phyloP scores from a whole-genome alignment of 2,888 invertebrate species.

The Aporophyla nigra region DNA sequence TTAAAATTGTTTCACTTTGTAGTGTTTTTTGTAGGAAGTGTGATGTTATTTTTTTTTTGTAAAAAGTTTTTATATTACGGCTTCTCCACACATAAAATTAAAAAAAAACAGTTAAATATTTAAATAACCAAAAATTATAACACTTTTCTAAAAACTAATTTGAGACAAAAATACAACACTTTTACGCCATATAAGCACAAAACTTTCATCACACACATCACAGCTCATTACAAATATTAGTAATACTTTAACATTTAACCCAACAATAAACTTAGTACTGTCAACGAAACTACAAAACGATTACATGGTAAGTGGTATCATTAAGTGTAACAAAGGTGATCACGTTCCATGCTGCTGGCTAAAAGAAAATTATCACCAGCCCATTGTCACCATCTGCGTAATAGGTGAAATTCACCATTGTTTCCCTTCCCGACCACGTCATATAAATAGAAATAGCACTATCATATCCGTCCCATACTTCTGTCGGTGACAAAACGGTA shows the following conservation, averaged over 20 bases:
- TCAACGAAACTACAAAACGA: constrained; percentile 60
- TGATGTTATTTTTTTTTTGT: too few species aligned
- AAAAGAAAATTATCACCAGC: constrained; percentile 71
- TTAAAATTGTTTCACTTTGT: too few species aligned
- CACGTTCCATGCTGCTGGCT: constrained; percentile 60
- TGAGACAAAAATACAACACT: not conserved
- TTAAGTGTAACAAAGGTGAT: constrained; percentile 63
- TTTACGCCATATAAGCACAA: constrained; percentile 4
- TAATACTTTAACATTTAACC: constrained; percentile 45
- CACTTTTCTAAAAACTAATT: not conserved
- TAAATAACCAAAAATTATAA: not conserved
- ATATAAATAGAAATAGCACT: constrained; percentile 75
- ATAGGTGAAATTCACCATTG: constrained; percentile 76
- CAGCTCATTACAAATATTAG: constrained; percentile 54
- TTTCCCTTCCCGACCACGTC: constrained; percentile 74
- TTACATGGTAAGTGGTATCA: constrained; percentile 61
- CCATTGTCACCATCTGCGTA: constrained; percentile 73
- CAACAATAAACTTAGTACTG: constrained; percentile 43
- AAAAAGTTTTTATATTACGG: too few species aligned
- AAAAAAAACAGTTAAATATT: not conserved
- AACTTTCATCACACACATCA: constrained; percentile 42
- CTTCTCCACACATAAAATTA: not conserved
- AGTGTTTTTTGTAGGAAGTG: too few species aligned
- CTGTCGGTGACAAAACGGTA: constrained; percentile 28
- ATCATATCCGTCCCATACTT: constrained; percentile 66